Percentiles rank a stretch among this genome's conserved stretches.
Conservation (phyloP, 2,888 invertebrate genomes). For the Pelosia muscerda region DNA sequence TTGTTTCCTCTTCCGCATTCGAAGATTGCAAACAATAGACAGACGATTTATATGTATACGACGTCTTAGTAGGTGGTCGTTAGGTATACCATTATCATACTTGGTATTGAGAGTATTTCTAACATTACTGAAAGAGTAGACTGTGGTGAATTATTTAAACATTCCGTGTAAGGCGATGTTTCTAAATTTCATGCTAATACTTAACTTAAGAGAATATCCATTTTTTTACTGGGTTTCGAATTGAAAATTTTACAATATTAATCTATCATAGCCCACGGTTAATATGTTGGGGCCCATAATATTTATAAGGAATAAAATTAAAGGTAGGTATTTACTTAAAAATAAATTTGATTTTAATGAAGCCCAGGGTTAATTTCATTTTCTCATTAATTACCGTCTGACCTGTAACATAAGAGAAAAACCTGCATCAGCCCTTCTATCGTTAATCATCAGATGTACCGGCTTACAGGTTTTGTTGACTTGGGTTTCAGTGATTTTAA, state of each 20-base stretch:
- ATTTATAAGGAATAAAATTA: background rate
- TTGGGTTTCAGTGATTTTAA: too few relatives aligned
- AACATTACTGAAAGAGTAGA: background rate
- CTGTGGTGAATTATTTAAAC: background rate
- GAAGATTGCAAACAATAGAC: conserved; percentile 27
- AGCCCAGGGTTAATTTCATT: too few relatives aligned
- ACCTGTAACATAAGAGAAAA: too few relatives aligned
- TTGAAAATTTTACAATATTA: background rate
- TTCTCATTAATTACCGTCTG: too few relatives aligned
- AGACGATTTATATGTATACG: conserved; percentile 20
- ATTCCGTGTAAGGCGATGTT: background rate
- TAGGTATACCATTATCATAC: conserved; percentile 23
- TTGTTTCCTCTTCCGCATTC: conserved; percentile 27
- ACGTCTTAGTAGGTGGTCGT: conserved; percentile 7
- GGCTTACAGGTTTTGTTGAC: too few relatives aligned
- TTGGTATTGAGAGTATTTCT: conserved; percentile 9
- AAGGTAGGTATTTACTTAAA: too few relatives aligned
- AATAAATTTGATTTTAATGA: too few relatives aligned
- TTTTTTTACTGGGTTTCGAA: background rate
- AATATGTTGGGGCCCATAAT: background rate
- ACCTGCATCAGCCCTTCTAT: too few relatives aligned
- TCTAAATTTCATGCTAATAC: background rate
- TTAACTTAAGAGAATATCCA: background rate
- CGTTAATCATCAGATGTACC: too few relatives aligned
- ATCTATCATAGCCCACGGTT: background rate